Evolutionary conservation across 2,113 vertebrate species (phyloP), one percentile per base, ranked within the genome.

Genomic region (Psilopsiagon aymara): DNA sequence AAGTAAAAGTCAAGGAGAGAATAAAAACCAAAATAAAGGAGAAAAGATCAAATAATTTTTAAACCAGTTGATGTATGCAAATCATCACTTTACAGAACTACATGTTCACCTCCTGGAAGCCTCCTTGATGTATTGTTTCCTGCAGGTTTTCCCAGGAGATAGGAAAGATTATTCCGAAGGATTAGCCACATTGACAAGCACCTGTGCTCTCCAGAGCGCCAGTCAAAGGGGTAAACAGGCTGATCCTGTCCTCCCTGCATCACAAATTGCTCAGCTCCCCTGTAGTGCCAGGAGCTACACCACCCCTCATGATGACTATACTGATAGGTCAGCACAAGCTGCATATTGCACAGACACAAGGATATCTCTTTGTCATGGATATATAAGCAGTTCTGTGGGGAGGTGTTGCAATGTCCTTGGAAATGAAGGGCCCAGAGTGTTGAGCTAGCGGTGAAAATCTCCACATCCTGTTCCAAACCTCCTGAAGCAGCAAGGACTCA

Each of bases 401-500:
- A 86, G 39, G 35, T 86, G 67, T 90, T 52, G 59, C 82, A 90
- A 83, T 0, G 2, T 31, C 73, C 51, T 73, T 69, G 83, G 80
- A 74, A 86, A 9, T 2, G 33, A 59, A 31, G 76, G 78, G 28
- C 79, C 37, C 24, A 6, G 51, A 44, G 35, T 18, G 52, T 47
- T 90, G 93, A 92, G 53, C 91, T 3, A 17, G 83, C 67, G 88
- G 66, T 95, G 94, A 95, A 96, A 95, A 92, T 29, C 69, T 88
- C 88, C 81, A 53, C 89, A 79, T 92, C 86, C 91, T 88, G 24
- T 89, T 94, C 66, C 81, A 87, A 79, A 76, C 62, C 83, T 88
- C 43, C 39, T 8, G 13, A 41, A 10, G 31, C 66, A 82, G 33
- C 43, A 69, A 14, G 77, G 86, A 64, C 69, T 97, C 94, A 81